These are phyloP conservation scores for Drosophila kanekoi DNA, from an alignment of 2,888 invertebrate species.

Conservation along the genomic window DNA sequence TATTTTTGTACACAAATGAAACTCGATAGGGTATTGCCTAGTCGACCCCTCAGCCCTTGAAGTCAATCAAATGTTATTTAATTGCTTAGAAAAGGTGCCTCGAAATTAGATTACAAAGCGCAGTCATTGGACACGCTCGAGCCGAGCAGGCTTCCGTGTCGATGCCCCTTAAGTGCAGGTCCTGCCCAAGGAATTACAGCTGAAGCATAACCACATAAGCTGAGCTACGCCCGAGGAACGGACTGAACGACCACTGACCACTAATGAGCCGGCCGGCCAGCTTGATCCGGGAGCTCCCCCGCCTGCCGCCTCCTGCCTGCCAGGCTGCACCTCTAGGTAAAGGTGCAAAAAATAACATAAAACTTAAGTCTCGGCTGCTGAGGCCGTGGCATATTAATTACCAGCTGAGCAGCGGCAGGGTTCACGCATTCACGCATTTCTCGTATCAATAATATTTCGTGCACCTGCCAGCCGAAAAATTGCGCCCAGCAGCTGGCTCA, in stretches of 20 bases:
- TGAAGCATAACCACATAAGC: slow-evolving; percentile 54
- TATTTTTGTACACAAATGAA: neutral
- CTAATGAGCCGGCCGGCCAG: slow-evolving; percentile 50
- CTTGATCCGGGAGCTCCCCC: slow-evolving; percentile 3
- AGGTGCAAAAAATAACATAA: slow-evolving; percentile 72
- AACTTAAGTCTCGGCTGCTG: slow-evolving; percentile 21
- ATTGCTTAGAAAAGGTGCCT: slow-evolving; percentile 2
- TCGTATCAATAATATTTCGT: slow-evolving; percentile 61
- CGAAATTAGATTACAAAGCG: neutral
- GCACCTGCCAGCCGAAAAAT: slow-evolving; percentile 57
- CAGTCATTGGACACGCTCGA: slow-evolving; percentile 1
- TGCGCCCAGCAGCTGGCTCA: slow-evolving; percentile 44
- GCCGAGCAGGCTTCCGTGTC: slow-evolving; percentile 16
- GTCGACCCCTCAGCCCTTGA: neutral
- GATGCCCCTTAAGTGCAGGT: neutral
- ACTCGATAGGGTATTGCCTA: neutral
- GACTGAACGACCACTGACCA: slow-evolving; percentile 36
- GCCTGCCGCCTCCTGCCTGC: no score
- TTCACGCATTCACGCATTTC: slow-evolving; percentile 41
- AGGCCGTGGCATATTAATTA: slow-evolving; percentile 69
- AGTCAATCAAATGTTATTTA: neutral
- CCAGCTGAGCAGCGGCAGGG: slow-evolving; percentile 16
- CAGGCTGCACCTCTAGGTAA: slow-evolving; percentile 20
- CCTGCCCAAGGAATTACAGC: slow-evolving; percentile 33
- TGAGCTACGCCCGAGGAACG: slow-evolving; percentile 57